Evolutionary conservation across 64 coral and sea anemone genomes (phyloP).

Genomic region (Platygyra sinensis): DNA sequence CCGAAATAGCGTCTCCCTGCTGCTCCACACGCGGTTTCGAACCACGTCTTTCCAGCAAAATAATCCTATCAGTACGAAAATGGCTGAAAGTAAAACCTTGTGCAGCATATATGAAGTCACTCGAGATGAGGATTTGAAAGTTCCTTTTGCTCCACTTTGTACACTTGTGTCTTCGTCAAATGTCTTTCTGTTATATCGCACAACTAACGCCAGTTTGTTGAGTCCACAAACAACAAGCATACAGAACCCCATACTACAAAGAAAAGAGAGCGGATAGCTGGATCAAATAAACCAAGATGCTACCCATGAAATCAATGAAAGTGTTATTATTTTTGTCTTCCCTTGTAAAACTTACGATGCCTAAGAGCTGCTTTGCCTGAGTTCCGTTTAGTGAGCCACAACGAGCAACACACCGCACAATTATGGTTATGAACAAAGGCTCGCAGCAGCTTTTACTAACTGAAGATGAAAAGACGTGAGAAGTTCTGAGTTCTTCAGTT

Average conservation of each 20-base stretch:
- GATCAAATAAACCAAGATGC: too few relatives aligned
- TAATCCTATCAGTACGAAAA: slow-evolving; percentile 50
- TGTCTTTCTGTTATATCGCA: neutral
- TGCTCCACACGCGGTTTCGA: slow-evolving; percentile 82
- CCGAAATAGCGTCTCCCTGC: slow-evolving; percentile 83
- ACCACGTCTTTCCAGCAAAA: slow-evolving; percentile 84
- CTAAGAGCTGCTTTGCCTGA: too few relatives aligned
- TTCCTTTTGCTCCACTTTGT: neutral
- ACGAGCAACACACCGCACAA: too few relatives aligned
- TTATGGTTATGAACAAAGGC: too few relatives aligned
- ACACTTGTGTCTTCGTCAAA: neutral
- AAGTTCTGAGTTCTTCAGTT: too few relatives aligned
- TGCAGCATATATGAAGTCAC: neutral
- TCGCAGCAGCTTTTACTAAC: too few relatives aligned
- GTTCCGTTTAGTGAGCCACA: too few relatives aligned
- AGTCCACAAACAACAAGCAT: slow-evolving; percentile 64
- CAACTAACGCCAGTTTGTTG: slow-evolving; percentile 56
- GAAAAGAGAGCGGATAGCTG: neutral
- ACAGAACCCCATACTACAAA: slow-evolving; percentile 86
- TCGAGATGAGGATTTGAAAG: neutral
- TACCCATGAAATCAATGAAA: too few relatives aligned
- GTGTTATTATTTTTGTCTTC: too few relatives aligned
- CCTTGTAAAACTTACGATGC: too few relatives aligned
- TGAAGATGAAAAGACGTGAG: too few relatives aligned
- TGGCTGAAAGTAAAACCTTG: slow-evolving; percentile 1